Evolutionary conservation across 2,113 vertebrate species (phyloP), one percentile per base, ranked within the genome.

Genomic region (Burhinus oedicnemus): DNA sequence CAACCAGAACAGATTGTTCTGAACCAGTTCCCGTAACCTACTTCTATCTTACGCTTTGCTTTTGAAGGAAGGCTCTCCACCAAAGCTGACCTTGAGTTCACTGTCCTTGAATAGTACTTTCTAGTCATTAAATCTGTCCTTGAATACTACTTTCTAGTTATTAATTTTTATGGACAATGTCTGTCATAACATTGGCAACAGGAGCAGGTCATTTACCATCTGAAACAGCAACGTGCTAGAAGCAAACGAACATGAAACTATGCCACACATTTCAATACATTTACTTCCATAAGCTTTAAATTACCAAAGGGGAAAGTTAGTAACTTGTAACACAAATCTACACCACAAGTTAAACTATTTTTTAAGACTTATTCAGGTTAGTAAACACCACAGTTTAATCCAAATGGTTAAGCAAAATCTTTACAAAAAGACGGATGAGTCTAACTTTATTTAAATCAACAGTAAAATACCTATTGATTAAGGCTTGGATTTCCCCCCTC

Each of bases 1-100:
- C 69, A 44, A 90, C 12, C 64, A 84, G 92, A 87, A 96, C 79
- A 92, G 54, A 15, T 75, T 74, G 76, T 94, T 83, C 80, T 60
- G 45, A 90, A 51, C 12, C 47, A 42, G 9, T 52, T 92, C 68
- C 79, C 5, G 0, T 22, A 83, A 71, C 27, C 60, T 55, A 47
- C 44, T 84, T 94, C 52, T 62, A 86, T 75, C 16, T 80, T 17
- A 62, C 0, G 0, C 51, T 60, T 54, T 18, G 45, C 42, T 90
- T 93, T 75, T 86, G 34, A 94, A 87, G 54, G 36, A 76, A 79
- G 45, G 29, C 57, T 83, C 36, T 79, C 47, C 79, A 93, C 20
- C 12, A 77, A 84, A 81, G 70, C 18, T n/a, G 76, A 71, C n/a
- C 68, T 57, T 4, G 22, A 38, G 80, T 68, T 95, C 89, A 62